Conservation (phyloP, 1,140 invertebrate genomes). For the Notospermus geniculatus region DNA sequence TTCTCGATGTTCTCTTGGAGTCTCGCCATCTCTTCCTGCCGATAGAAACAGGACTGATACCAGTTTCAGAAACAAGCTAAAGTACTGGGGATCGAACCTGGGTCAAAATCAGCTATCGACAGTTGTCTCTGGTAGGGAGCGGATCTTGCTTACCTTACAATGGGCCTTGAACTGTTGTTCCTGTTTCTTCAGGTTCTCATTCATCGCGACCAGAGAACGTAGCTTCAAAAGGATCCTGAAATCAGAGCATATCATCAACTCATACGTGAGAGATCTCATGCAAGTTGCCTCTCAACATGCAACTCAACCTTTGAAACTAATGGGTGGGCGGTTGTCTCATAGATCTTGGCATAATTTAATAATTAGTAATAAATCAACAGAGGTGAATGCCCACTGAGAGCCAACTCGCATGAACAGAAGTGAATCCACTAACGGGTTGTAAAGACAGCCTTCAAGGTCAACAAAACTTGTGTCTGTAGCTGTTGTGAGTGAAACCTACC, state of each 20-base stretch:
- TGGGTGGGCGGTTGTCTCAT: too few species aligned
- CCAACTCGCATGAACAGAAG: too few species aligned
- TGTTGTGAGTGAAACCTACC: slow-evolving; percentile 25
- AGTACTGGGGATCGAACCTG: background rate
- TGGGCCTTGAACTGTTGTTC: slow-evolving; percentile 73
- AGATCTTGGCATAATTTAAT: too few species aligned
- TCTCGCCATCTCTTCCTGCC: slow-evolving; percentile 50
- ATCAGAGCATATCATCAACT: slow-evolving; percentile 20
- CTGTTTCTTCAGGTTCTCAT: slow-evolving; percentile 72
- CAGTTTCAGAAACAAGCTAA: background rate
- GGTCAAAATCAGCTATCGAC: background rate
- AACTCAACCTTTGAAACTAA: too few species aligned
- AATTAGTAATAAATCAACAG: too few species aligned
- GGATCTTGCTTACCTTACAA: slow-evolving; percentile 62
- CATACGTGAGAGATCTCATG: too few species aligned
- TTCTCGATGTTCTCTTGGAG: slow-evolving; percentile 54
- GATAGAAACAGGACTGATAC: slow-evolving; percentile 11
- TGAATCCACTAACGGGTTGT: too few species aligned
- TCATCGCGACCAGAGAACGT: slow-evolving; percentile 66
- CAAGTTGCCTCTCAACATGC: too few species aligned
- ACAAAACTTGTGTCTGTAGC: too few species aligned
- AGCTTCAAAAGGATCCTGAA: slow-evolving; percentile 65
- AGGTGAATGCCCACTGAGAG: too few species aligned
- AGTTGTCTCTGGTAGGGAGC: background rate
- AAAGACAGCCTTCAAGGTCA: too few species aligned